These are phyloP conservation scores for Frieseomelitta varia DNA, from an alignment of 1,140 invertebrate species.

Conservation along the genomic window DNA sequence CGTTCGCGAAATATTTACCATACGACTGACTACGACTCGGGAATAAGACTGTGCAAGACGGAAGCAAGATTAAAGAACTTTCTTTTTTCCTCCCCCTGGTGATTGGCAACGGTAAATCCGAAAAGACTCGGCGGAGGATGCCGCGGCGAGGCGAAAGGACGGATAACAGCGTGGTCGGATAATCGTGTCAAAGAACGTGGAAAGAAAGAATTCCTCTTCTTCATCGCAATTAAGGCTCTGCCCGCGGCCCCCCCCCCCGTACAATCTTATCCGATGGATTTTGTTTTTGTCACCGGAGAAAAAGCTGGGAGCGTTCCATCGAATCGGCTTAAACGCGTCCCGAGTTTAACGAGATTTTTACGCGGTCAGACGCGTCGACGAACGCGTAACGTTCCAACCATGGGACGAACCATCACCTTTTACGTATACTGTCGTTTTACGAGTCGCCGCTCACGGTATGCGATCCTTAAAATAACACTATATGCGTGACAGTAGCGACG, in stretches of 20 bases:
- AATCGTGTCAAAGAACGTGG: not conserved
- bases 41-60: too few relatives aligned
- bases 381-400: not conserved
- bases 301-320: too few relatives aligned
- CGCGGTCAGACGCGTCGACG: not conserved
- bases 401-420: not conserved
- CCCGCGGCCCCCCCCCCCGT: too few relatives aligned
- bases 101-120: not conserved
- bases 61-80: not conserved
- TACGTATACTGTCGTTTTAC: not conserved
- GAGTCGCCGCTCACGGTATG: not conserved
- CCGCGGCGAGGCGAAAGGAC: not conserved
- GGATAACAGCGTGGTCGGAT: not conserved
- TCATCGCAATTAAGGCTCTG: not conserved
- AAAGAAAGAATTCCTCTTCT: not conserved
- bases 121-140: not conserved
- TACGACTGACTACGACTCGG: not conserved
- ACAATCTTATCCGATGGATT: not conserved
- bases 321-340: not conserved
- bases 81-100: fast-evolving
- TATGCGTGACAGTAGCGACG: not conserved
- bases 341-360: not conserved
- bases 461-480: not conserved
- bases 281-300: not conserved
- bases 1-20: not conserved